phyloP scores from a whole-genome alignment of 2,113 vertebrate genomes.

The Hirundichthys speculiger region DNA sequence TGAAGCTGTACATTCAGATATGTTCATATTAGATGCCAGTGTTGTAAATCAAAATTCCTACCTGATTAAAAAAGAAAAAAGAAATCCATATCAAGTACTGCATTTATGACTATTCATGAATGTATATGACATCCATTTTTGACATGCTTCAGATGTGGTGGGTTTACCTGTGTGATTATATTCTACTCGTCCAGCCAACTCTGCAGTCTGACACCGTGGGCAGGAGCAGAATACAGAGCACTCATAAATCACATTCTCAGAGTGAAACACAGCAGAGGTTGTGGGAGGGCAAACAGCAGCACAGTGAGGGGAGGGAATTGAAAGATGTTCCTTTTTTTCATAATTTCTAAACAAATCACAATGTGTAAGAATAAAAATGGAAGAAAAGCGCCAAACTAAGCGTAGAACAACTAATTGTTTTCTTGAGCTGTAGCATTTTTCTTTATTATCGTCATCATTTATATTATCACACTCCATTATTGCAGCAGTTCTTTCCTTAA shows the following conservation, averaged over 20 bases:
- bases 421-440: slow-evolving; percentile 1
- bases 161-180: background rate
- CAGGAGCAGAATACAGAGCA: slow-evolving; percentile 4
- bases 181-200: background rate
- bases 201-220: background rate
- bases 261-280: background rate
- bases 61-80: no score
- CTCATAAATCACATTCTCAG: slow-evolving; percentile 12
- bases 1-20: no score
- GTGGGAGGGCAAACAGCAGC: background rate
- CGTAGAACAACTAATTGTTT: slow-evolving; percentile 19
- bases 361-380: slow-evolving; percentile 12
- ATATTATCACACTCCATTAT: slow-evolving; percentile 16
- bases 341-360: slow-evolving; percentile 16
- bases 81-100: no score
- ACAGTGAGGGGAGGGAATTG: background rate
- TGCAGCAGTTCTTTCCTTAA: slow-evolving; percentile 2
- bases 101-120: background rate
- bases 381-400: slow-evolving; percentile 11
- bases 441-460: slow-evolving; percentile 23
- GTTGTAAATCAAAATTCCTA: no score
- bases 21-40: no score
- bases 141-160: no score
- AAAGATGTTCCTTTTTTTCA: background rate
- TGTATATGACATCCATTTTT: background rate